Base-by-base conservation (phyloP, 2,797 vertebrate species). In the Rachycentron canadum region DNA sequence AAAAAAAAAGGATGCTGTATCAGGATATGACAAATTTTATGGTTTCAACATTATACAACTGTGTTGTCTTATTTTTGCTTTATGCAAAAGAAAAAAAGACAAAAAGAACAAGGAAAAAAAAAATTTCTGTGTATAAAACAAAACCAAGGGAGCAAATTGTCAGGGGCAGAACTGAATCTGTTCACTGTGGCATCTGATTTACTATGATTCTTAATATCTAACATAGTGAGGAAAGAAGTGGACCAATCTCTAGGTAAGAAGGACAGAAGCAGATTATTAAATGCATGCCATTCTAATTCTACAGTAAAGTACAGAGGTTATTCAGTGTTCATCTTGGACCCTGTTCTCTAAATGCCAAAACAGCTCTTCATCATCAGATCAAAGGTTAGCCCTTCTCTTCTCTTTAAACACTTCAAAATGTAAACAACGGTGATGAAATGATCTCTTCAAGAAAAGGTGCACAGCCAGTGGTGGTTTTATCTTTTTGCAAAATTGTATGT, bases 11-110 rank as follows among this genome's bases (percentile, higher is more conserved):
- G 96, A 98, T 97, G 91, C 96, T 96, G 88, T 86, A 90, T 91
- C 86, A 81, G 84, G 92, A 84, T 88, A 91, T 94, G 96, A 94
- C 93, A 94, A 91, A 95, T 95, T 95, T 93, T 97, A 96, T 98
- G 95, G 95, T 96, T 96, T 96, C 95, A 97, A 95, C 96, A 96
- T 97, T 96, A 95, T 96, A 96, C 83, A 95, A 93, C 95, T 95
- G 96, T 97, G 96, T 95, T 96, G 96, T 98, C 95, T 96, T 95
- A 92, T 95, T 92, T 95, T 95, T 91, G 81, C 96, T 89, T 93
- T 94, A 92, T 96, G 94, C 96, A 96, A 94, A 96, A 95, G 92
- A 93, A 84, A 86, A 89, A 83, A 83, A 81, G 92, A 72, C 57
- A 73, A 84, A 83, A 93, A 87, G 72, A 88, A 83, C 36, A 79